Percentiles rank a stretch among this genome's conserved stretches.
These are phyloP conservation scores for Solenopsis invicta DNA, from an alignment of 1,140 invertebrate species.

Conservation along the genomic window DNA sequence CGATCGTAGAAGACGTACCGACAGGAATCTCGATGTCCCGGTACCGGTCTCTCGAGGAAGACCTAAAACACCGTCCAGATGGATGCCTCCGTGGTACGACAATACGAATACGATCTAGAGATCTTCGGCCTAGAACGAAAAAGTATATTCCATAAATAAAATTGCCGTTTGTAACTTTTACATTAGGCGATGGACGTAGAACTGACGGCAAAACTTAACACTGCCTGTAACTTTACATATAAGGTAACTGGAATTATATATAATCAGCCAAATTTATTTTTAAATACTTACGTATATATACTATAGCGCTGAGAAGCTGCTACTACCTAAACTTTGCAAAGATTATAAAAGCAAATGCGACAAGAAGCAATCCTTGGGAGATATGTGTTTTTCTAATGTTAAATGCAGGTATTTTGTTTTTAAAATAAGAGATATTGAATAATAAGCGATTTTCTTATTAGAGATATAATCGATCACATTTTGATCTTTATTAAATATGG, in stretches of 20 bases:
- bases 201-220: slow-evolving; percentile 8
- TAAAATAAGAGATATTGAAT: background rate
- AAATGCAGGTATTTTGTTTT: background rate
- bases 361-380: background rate
- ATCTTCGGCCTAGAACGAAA: background rate
- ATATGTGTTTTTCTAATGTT: background rate
- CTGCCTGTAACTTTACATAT: slow-evolving; percentile 33
- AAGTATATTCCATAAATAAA: background rate
- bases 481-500: background rate
- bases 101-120: slow-evolving; percentile 82
- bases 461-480: background rate
- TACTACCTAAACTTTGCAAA: background rate
- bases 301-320: background rate
- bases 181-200: background rate
- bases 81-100: slow-evolving; percentile 86
- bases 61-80: slow-evolving; percentile 80
- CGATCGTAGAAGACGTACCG: slow-evolving; percentile 61
- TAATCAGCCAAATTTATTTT: slow-evolving; percentile 19
- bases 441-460: background rate
- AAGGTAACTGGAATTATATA: background rate
- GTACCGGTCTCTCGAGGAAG: slow-evolving; percentile 49
- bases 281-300: background rate
- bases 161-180: slow-evolving; percentile 16
- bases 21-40: slow-evolving; percentile 68
- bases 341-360: background rate